Evolutionary conservation across 2,113 vertebrate species (phyloP).

Genomic region (Syngnathoides biaculeatus): DNA sequence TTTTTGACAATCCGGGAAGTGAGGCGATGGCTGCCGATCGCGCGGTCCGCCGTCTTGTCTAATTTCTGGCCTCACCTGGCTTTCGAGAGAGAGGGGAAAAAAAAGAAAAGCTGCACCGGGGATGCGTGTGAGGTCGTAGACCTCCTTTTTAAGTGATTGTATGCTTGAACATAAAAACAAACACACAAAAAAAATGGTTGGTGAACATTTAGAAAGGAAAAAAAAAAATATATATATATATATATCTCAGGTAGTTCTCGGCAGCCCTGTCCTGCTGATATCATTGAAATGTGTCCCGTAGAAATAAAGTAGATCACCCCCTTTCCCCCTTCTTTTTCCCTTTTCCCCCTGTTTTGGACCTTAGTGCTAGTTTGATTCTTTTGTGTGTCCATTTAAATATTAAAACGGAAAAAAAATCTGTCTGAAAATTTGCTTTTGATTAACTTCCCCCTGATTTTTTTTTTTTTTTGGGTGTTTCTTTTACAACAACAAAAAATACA

Average conservation of each 20-base stretch:
- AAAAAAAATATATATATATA: constrained; percentile 54
- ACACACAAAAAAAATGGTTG: constrained; percentile 32
- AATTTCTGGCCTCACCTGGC: constrained; percentile 74
- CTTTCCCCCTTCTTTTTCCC: constrained; percentile 42
- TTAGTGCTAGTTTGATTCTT: constrained; percentile 58
- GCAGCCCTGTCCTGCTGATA: constrained; percentile 70
- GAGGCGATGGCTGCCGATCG: constrained; percentile 39
- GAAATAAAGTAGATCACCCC: constrained; percentile 74
- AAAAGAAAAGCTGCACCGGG: constrained; percentile 77
- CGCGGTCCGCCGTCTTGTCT: constrained; percentile 45
- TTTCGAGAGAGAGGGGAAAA: constrained; percentile 51
- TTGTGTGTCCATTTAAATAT: constrained; percentile 55
- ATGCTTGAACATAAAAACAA: constrained; percentile 71
- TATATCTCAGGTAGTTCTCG: constrained; percentile 86
- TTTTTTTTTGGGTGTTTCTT: constrained; percentile 24
- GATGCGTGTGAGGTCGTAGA: constrained; percentile 81
- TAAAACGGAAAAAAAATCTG: constrained; percentile 54
- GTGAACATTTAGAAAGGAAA: constrained; percentile 48
- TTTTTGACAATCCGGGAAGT: constrained; percentile 18
- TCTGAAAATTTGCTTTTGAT: constrained; percentile 50
- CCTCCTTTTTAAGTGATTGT: constrained; percentile 87
- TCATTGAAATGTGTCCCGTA: constrained; percentile 77
- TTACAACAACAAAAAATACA: constrained; percentile 44
- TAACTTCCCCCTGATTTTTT: constrained; percentile 44
- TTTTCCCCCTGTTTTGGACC: constrained; percentile 14